phyloP scores from a whole-genome alignment of 2,888 invertebrate species.

The Panzeria rudis region DNA sequence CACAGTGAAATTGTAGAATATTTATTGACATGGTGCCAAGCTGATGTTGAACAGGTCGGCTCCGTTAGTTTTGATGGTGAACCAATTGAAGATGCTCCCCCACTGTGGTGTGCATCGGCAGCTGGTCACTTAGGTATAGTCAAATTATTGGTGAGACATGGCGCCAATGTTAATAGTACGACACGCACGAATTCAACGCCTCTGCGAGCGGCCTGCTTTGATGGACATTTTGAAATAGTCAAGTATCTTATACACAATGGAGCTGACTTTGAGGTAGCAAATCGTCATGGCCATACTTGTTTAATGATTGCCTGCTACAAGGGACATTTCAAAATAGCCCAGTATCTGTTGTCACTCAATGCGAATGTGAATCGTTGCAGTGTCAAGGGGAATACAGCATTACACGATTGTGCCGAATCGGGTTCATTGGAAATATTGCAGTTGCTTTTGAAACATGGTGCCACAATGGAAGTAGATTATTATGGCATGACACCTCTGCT shows the following conservation, averaged over 20 bases:
- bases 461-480: constrained; percentile 96
- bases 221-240: constrained; percentile 97
- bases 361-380: constrained; percentile 97
- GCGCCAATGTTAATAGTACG: constrained; percentile 96
- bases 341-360: constrained; percentile 92
- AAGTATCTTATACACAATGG: constrained; percentile 95
- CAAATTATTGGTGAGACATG: constrained; percentile 91
- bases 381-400: constrained; percentile 95
- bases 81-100: constrained; percentile 97
- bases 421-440: constrained; percentile 96
- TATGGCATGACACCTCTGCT: constrained; percentile 98
- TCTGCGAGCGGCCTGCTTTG: constrained; percentile 97
- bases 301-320: constrained; percentile 99
- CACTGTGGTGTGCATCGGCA: constrained; percentile 98
- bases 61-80: constrained; percentile 98
- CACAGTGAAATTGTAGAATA: constrained; percentile 97
- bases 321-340: constrained; percentile 95
- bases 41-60: constrained; percentile 95
- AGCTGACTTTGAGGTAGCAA: constrained; percentile 98
- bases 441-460: constrained; percentile 93
- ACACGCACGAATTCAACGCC: constrained; percentile 98
- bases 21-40: constrained; percentile 94
- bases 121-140: constrained; percentile 96
- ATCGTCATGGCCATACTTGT: constrained; percentile 97
- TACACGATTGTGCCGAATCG: constrained; percentile 98